phyloP scores from a whole-genome alignment of 2,797 vertebrate genomes.

The Orestias chungarensis region DNA sequence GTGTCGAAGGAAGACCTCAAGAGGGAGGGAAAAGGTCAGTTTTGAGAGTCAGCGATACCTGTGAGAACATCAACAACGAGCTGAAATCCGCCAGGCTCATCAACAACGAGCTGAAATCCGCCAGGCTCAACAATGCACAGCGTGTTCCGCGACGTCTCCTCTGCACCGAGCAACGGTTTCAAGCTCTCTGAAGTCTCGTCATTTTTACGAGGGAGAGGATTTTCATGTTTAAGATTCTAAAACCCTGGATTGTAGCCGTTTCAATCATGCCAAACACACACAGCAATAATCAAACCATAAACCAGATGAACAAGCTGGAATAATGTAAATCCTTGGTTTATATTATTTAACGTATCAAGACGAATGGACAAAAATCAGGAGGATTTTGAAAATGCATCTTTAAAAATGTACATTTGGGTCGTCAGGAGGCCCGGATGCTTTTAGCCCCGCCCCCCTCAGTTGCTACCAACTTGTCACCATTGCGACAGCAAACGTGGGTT shows the following conservation, averaged over 20 bases:
- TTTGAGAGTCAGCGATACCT: conserved; percentile 34
- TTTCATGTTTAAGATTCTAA: no score
- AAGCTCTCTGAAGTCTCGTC: not conserved
- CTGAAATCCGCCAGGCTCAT: conserved; percentile 39
- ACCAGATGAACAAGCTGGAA: no score
- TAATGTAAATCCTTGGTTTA: no score
- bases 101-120: conserved; percentile 32
- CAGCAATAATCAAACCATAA: no score
- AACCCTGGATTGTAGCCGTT: no score
- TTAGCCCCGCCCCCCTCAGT: conserved; percentile 14
- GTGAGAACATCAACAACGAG: conserved; percentile 17
- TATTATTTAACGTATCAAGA: no score
- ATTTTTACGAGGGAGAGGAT: not conserved
- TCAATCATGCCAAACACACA: no score
- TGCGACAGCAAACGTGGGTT: conserved; percentile 34
- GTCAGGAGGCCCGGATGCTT: conserved; percentile 26
- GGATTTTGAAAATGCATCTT: no score
- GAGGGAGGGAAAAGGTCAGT: conserved; percentile 38
- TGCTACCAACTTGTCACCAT: conserved; percentile 35
- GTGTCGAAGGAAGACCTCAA: conserved; percentile 26
- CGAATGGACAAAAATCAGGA: no score
- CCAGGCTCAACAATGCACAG: conserved; percentile 30
- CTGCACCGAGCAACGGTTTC: conserved; percentile 2
- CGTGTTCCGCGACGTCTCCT: conserved; percentile 5
- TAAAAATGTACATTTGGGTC: no score